Evolutionary conservation across 2,113 vertebrate species (phyloP).

Genomic region (Colistium nudipinnis): DNA sequence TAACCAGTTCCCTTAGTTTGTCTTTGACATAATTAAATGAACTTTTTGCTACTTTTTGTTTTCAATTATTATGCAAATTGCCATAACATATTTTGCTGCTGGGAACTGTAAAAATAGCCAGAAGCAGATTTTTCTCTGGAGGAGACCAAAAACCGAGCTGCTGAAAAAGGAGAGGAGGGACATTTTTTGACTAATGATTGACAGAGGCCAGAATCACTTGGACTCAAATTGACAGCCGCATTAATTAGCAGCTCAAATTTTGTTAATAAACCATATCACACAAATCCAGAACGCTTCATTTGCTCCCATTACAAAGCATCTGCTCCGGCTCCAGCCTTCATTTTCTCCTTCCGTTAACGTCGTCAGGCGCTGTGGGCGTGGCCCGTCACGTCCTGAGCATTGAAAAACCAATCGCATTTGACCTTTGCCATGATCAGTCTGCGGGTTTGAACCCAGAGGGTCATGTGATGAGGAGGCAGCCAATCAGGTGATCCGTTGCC

Average conservation of each 20-base stretch:
- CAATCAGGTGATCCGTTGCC: too few species aligned
- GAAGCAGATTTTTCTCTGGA: too few species aligned
- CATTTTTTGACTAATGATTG: too few species aligned
- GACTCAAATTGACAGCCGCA: not conserved
- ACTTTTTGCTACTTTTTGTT: not conserved
- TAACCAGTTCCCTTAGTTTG: not conserved
- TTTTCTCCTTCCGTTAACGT: constrained; percentile 20
- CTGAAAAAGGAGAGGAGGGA: too few species aligned
- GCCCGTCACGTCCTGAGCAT: constrained; percentile 30
- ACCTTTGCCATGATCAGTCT: constrained; percentile 7
- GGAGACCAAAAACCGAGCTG: too few species aligned
- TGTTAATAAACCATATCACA: constrained; percentile 22
- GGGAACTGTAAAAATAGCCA: too few species aligned
- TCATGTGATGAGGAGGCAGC: constrained; percentile 34
- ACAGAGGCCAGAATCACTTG: not conserved
- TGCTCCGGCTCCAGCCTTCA: constrained; percentile 12
- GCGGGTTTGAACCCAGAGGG: constrained; percentile 26
- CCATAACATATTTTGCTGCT: too few species aligned
- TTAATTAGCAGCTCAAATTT: constrained; percentile 1
- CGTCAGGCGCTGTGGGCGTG: constrained; percentile 2
- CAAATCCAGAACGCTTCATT: constrained; percentile 7
- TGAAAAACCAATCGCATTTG: constrained; percentile 18
- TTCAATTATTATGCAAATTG: too few species aligned
- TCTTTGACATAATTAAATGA: not conserved
- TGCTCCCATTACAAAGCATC: constrained; percentile 32